Evolutionary conservation across 2,888 invertebrate species (phyloP), one percentile per base, ranked within the genome.

Genomic region (Andrena camellia): DNA sequence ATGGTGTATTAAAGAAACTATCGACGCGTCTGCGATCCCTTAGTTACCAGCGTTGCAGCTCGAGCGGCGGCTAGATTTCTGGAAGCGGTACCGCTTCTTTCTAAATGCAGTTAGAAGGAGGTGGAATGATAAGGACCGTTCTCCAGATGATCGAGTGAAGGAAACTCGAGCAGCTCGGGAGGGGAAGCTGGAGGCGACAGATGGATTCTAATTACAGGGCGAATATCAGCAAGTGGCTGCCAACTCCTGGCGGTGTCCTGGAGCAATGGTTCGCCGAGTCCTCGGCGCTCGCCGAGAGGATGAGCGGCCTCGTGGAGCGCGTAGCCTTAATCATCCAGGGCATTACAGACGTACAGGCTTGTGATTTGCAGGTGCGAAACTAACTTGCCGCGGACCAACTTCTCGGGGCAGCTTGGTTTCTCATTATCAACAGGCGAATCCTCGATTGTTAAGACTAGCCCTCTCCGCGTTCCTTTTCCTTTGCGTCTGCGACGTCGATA

Each of bases 151-250:
- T 76, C 62, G 23, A 52, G 60, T 68, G 48, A 42, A 52, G 6
- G 23, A 4, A 20, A n/a, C 6, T 42, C 8, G 2, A 33, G 20
- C 2, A n/a, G 23, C 42, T 20, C 52, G 8, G 10, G 33, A 48
- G 31, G 8, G 17, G 42, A 67, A 70, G 52, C 26, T 63, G 50
- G 13, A n/a, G 35, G 52, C 59, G n/a, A 63, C 74, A 23, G 26
- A 88, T 88, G 88, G 88, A 88, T 87, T 90, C 76, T 79, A 92
- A 92, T 91, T 93, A 92, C 84, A 91, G 92, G 80, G 87, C 89
- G 26, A 93, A 92, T 68, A 89, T 93, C 75, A 80, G 88, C 59
- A 93, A 93, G 86, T 93, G 93, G 93, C 74, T 93, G 63, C 91
- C 93, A 7, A 83, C 83, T 64, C 85, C 88, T 13, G 78, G 84